A percentile compares a stretch with the other conserved stretches of the same genome.
Conservation (phyloP, 1,140 invertebrate genomes). For the Tenebrio molitor region DNA sequence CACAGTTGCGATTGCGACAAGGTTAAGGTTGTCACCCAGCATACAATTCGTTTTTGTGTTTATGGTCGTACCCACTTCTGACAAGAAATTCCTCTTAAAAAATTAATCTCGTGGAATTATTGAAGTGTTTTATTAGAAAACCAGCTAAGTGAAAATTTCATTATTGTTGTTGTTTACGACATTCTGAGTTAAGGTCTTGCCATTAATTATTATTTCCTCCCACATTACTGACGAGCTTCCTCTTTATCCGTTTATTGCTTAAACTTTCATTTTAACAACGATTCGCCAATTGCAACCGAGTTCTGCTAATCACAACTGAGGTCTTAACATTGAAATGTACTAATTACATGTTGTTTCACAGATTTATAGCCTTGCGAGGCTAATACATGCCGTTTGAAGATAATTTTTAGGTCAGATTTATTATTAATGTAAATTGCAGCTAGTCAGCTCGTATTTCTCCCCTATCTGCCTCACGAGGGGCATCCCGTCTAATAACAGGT, state of each 20-base stretch:
- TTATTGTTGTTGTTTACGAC: conserved; percentile 16
- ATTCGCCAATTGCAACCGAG: conserved; percentile 5
- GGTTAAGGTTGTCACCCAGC: conserved; percentile 21
- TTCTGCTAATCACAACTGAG: conserved; percentile 19
- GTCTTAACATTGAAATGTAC: conserved; percentile 34
- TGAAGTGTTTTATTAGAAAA: conserved; percentile 20
- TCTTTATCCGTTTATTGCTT: conserved; percentile 21
- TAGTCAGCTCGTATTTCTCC: conserved; percentile 35
- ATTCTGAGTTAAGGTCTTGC: conserved; percentile 7
- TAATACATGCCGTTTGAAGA: not conserved
- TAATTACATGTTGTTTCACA: conserved; percentile 13
- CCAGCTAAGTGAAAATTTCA: conserved; percentile 15
- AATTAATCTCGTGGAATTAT: conserved; percentile 2
- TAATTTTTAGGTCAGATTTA: conserved; percentile 40
- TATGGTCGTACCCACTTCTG: too few species aligned
- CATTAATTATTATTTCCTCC: conserved; percentile 34
- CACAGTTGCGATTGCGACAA: conserved; percentile 10
- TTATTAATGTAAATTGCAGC: conserved; percentile 36
- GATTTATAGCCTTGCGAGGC: conserved; percentile 16
- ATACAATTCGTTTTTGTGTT: conserved; percentile 10
- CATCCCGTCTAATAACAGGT: conserved; percentile 22
- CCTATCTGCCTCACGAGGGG: conserved; percentile 16
- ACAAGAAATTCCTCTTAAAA: not conserved
- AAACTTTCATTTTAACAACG: conserved; percentile 27
- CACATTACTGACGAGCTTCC: conserved; percentile 17